Evolutionary conservation across 35 echinoderm and acorn worm species (phyloP).

Genomic region (Stichopus chloronotus): DNA sequence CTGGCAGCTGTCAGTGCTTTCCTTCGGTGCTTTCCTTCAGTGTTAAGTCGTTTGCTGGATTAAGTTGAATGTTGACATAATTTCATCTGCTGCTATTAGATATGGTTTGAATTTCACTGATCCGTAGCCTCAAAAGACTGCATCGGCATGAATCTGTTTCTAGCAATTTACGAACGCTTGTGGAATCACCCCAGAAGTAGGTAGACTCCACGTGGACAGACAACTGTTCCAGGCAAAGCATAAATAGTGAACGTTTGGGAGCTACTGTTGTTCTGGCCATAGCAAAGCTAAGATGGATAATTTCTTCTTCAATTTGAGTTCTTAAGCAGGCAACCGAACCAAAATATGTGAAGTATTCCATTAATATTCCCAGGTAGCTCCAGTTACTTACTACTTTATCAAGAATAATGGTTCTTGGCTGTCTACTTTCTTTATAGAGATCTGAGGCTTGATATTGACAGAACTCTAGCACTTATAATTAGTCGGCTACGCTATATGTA

Average conservation of each 20-base stretch:
- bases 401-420: conserved; percentile 49
- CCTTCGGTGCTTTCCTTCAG: background rate
- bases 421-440: conserved; percentile 16
- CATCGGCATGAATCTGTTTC: conserved; percentile 1
- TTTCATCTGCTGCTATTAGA: background rate
- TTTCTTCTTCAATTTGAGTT: background rate
- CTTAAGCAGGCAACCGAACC: conserved; percentile 27
- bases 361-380: background rate
- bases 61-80: conserved; percentile 18
- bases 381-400: conserved; percentile 22
- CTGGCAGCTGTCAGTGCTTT: background rate
- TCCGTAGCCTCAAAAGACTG: conserved; percentile 18
- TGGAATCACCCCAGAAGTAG: conserved; percentile 40
- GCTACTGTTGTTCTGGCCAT: conserved; percentile 30
- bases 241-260: background rate
- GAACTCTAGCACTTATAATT: conserved; percentile 37
- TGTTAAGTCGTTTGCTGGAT: conserved; percentile 38
- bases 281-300: background rate
- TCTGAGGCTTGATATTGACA: conserved; percentile 29
- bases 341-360: conserved; percentile 10
- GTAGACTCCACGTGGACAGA: background rate
- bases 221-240: background rate
- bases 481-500: background rate
- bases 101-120: conserved; percentile 12
- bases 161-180: background rate